phyloP scores from a whole-genome alignment of 2,888 invertebrate species.

The Drosophila macrothrix region DNA sequence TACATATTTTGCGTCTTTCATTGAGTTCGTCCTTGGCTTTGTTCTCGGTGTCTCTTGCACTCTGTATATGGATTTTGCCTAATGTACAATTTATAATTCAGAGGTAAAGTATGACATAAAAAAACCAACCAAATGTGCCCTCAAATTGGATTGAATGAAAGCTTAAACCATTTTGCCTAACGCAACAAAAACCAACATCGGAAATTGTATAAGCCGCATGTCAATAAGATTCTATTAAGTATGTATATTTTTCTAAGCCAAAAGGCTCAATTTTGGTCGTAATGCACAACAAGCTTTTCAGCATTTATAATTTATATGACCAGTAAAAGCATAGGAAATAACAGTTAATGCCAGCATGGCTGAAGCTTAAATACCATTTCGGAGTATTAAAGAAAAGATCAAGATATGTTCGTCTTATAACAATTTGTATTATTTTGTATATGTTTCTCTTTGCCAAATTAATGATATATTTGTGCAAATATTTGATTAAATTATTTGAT shows the following conservation, averaged over 20 bases:
- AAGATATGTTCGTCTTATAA: background rate
- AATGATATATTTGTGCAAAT: background rate
- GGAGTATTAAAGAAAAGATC: background rate
- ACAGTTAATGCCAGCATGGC: no score
- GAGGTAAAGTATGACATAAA: constrained; percentile 26
- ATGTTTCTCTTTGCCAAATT: background rate
- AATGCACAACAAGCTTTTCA: constrained; percentile 15
- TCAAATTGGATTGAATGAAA: constrained; percentile 28
- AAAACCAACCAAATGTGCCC: constrained; percentile 37
- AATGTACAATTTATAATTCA: constrained; percentile 51
- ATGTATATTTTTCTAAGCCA: background rate
- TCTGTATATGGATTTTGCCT: constrained; percentile 14
- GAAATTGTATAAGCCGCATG: constrained; percentile 5
- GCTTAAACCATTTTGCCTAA: constrained; percentile 10
- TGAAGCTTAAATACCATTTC: background rate
- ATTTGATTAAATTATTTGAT: background rate
- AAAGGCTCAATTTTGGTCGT: background rate
- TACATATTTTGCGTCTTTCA: no score
- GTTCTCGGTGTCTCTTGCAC: background rate
- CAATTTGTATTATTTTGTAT: background rate
- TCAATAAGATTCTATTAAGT: constrained; percentile 6
- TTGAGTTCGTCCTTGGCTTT: background rate
- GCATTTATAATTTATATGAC: constrained; percentile 60
- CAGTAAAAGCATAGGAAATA: constrained; percentile 35
- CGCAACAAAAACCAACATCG: constrained; percentile 16